Percentiles rank a stretch among this genome's conserved stretches.
Evolutionary conservation across 2,888 invertebrate species (phyloP).

Genomic region (Cryptocheilus praepositus): DNA sequence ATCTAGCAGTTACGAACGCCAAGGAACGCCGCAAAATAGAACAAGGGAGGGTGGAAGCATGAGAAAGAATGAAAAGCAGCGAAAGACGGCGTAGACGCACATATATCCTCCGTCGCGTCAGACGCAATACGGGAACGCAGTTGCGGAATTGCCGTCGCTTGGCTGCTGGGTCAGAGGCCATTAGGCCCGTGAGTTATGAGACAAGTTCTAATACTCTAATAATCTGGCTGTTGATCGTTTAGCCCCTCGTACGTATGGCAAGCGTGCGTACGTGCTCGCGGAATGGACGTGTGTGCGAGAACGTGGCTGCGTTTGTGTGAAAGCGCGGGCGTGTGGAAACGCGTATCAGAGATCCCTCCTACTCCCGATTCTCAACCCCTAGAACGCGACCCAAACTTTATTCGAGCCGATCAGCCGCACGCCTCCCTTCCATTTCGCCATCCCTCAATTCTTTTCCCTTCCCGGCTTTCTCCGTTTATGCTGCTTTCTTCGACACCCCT

Average conservation of each 20-base stretch:
- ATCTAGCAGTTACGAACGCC: not conserved
- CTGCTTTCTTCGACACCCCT: slow-evolving; percentile 26
- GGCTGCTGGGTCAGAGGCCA: slow-evolving; percentile 60
- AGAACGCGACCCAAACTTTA: slow-evolving; percentile 61
- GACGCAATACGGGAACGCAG: slow-evolving; percentile 63
- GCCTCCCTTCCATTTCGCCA: slow-evolving; percentile 59
- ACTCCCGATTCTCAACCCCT: not conserved
- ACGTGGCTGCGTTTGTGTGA: not conserved
- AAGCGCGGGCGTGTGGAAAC: not conserved
- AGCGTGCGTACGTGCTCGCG: slow-evolving; percentile 34
- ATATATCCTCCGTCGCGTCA: slow-evolving; percentile 63
- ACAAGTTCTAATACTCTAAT: slow-evolving; percentile 74
- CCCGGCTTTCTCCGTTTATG: slow-evolving; percentile 37
- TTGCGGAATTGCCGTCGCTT: slow-evolving; percentile 41
- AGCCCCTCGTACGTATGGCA: slow-evolving; percentile 40
- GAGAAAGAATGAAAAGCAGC: slow-evolving; percentile 9
- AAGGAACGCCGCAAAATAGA: no score
- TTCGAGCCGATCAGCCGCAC: slow-evolving; percentile 68
- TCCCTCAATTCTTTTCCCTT: slow-evolving; percentile 44
- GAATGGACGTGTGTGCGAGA: slow-evolving; percentile 33
- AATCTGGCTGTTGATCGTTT: slow-evolving; percentile 71
- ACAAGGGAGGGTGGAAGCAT: not conserved
- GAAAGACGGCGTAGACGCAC: slow-evolving; percentile 24
- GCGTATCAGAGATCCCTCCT: slow-evolving; percentile 16
- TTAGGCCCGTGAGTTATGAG: slow-evolving; percentile 73